Percentiles rank a stretch among this genome's conserved stretches.
Conservation (phyloP, 2,888 invertebrate genomes). For the Osedax frankpressi region DNA sequence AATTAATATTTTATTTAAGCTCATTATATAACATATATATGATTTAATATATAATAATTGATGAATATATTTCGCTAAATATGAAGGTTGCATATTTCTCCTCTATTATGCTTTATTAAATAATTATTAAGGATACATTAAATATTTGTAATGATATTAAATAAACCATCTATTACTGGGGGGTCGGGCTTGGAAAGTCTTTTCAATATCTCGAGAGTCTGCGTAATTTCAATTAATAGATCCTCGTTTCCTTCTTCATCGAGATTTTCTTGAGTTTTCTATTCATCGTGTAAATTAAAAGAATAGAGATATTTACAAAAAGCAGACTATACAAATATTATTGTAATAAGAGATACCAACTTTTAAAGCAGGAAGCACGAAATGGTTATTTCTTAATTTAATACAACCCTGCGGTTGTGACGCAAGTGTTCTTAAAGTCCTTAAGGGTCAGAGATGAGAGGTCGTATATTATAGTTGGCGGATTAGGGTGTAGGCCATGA, state of each 20-base stretch:
- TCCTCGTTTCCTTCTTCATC: neutral
- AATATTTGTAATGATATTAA: too few relatives aligned
- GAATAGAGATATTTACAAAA: neutral
- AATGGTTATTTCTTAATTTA: constrained; percentile 32
- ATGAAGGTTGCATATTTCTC: too few relatives aligned
- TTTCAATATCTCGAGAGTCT: constrained; percentile 40
- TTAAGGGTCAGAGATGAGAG: too few relatives aligned
- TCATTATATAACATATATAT: too few relatives aligned
- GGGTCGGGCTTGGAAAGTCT: constrained; percentile 36
- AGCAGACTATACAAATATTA: neutral
- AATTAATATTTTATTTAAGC: too few relatives aligned
- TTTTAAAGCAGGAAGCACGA: constrained; percentile 35
- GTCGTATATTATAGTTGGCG: too few relatives aligned
- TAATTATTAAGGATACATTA: too few relatives aligned
- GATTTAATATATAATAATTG: too few relatives aligned
- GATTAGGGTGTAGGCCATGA: too few relatives aligned
- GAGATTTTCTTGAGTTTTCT: constrained; percentile 6
- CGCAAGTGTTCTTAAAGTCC: constrained; percentile 42
- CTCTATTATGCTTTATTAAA: too few relatives aligned
- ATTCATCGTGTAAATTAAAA: neutral
- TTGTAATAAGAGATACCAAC: too few relatives aligned
- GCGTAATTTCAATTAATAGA: constrained; percentile 32
- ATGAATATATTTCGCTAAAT: too few relatives aligned
- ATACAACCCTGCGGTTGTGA: constrained; percentile 43
- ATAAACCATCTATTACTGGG: constrained; percentile 34